Base-by-base conservation (phyloP, 2,888 invertebrate species). In the Drosophila gaucha region DNA sequence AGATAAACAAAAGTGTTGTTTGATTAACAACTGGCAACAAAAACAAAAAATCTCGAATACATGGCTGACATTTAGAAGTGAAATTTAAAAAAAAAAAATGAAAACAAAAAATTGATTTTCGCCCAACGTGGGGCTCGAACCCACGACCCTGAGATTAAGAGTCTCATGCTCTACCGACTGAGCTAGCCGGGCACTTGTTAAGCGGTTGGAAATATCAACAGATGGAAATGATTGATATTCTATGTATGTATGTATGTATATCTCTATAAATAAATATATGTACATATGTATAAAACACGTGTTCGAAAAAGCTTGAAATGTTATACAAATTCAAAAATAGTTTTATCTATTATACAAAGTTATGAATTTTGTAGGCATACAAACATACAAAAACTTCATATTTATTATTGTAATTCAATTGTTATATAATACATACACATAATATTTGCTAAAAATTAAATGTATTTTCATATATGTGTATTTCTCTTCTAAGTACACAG, bases 91-190 rank as follows among this genome's bases (percentile, higher is more conserved):
- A 2, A 12, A 3, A 14, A 28, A 18, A 16, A 18, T 2, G 6
- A 16, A 18, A 1, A 12, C 12, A 41, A 50, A 68, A 56, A 64
- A 51, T 5, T 12, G 28, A 0, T 9, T 20, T 46, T 56, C 79
- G 79, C 79, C 82, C 83, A 88, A 88, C 83, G 88, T 84, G 83
- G 83, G 83, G 88, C 89, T 88, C 87, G 87, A 86, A 88, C 86
- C 78, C 88, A 87, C 67, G 63, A 62, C 63, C 84, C 84, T 86
- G 84, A 85, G 87, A 85, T 85, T 85, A 85, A 85, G 84, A 85
- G 84, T 85, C 84, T 85, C 84, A 86, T 85, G 84, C 84, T 85
- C 84, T 85, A 85, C 84, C 84, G 84, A 85, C 84, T 85, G 84
- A 85, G 84, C 84, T 85, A 85, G 84, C 84, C 84, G 85, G 84